Conservation (phyloP, 2,113 vertebrate genomes). For the Myrmophylax atrothorax region DNA sequence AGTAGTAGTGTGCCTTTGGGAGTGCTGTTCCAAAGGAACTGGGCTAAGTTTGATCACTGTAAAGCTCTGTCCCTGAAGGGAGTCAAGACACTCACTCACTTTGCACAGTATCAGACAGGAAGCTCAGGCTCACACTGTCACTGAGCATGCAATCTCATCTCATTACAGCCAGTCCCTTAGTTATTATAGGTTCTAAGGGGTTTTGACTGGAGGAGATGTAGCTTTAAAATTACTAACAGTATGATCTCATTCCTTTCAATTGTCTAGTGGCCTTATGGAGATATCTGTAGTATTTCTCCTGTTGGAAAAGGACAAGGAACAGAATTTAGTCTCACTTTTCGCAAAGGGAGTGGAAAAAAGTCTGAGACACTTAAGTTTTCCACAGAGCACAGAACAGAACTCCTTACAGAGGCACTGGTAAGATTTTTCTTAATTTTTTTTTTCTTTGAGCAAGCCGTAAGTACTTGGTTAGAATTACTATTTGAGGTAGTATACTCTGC, state of each 20-base stretch:
- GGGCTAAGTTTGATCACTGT: neutral
- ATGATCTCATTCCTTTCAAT: slow-evolving; percentile 22
- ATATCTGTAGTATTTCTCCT: slow-evolving; percentile 93
- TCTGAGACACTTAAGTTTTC: slow-evolving; percentile 99
- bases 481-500: neutral
- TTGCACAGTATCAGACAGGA: neutral
- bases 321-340: slow-evolving; percentile 97
- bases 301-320: slow-evolving; percentile 97
- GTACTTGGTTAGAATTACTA: neutral
- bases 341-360: slow-evolving; percentile 95
- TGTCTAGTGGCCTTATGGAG: slow-evolving; percentile 96
- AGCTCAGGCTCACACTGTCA: neutral
- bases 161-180: neutral
- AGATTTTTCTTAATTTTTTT: slow-evolving; percentile 20
- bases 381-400: slow-evolving; percentile 97
- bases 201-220: neutral
- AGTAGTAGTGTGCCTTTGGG: neutral
- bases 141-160: accelerated
- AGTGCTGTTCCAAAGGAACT: neutral
- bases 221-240: neutral
- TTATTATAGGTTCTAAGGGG: neutral
- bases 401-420: slow-evolving; percentile 97
- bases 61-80: neutral
- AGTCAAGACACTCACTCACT: neutral
- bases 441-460: neutral